Evolutionary conservation across 2,888 invertebrate genomes (phyloP), one percentile per base, ranked within the genome.

Genomic region (Trimorus sp.): DNA sequence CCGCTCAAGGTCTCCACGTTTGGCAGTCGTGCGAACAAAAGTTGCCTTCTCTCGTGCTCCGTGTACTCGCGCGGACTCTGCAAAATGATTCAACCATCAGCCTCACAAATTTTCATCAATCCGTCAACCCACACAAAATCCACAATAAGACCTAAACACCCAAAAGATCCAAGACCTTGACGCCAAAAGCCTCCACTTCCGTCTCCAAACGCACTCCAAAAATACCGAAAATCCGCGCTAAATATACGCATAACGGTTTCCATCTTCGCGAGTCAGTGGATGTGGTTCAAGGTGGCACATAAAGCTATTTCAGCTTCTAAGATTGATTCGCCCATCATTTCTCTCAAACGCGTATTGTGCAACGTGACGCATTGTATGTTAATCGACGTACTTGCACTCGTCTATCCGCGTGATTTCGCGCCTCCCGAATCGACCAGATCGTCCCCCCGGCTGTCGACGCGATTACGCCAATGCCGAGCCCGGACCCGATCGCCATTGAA

Each of bases 1-100:
- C 98, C 98, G 92, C 98, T 98, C 53, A 98, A 92, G 68, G 96
- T 96, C 84, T 94, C 94, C 58, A 98, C 95, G 90, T 95, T 96
- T 49, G 98, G 98, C 81, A 98, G 93, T 83, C 98, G 94, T 11
- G 98, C 98, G 62, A 98, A 96, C 68, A 98, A 92, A 76, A 98
- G 93, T 91, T 98, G 95, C 66, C 98, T 93, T 73, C 98, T 93
- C 92, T 98, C 97, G 92, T 98, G 97, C 90, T 97, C 97, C 12
- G 97, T 97, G 83, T 96, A 96, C 90, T 97, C 97, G 89, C 96
- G 94, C 26, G 91, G 91, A 84, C 91, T 91, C 92, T 92, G 86
- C 26, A 82, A 80, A 63, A 63, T 48, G 42, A 58, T 66, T 65
- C 16, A 37, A 70, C 54, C 56, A 26, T 74, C 7, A 36, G 16